These are phyloP conservation scores for Oxygymnocypris stewartii DNA, from an alignment of 2,113 vertebrate species.

Conservation along the genomic window DNA sequence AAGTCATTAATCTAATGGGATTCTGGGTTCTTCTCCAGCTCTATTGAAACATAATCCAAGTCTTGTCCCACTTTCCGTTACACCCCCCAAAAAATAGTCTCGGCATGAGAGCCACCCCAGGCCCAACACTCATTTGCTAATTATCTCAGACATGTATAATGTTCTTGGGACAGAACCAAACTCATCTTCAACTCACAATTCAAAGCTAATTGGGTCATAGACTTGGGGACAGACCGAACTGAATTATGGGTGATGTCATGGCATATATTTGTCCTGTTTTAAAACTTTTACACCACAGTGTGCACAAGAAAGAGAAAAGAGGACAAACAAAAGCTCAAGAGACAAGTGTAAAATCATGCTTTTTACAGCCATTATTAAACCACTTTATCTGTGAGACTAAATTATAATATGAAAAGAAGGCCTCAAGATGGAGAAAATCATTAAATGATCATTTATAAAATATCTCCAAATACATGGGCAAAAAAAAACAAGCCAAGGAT, in stretches of 20 bases:
- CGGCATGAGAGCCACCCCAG: slow-evolving; percentile 31
- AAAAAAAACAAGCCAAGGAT: neutral
- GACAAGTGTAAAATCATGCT: neutral
- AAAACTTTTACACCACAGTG: slow-evolving; percentile 8
- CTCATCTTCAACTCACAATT: slow-evolving; percentile 41
- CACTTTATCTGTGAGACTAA: neutral
- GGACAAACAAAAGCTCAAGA: neutral
- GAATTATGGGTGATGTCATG: neutral
- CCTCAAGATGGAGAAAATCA: neutral
- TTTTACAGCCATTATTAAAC: neutral
- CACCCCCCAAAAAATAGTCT: neutral
- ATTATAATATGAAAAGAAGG: neutral
- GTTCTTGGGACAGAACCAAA: slow-evolving; percentile 51
- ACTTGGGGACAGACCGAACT: neutral
- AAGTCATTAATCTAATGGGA: slow-evolving; percentile 29
- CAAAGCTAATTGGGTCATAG: slow-evolving; percentile 52
- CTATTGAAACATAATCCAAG: slow-evolving; percentile 43
- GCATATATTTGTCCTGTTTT: neutral
- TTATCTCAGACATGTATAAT: slow-evolving; percentile 60
- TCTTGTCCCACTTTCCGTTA: slow-evolving; percentile 17
- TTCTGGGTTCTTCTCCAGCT: neutral
- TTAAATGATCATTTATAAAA: slow-evolving; percentile 15
- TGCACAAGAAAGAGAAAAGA: neutral
- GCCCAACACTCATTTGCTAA: slow-evolving; percentile 54
- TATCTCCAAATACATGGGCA: neutral